Conservation (phyloP, 2,888 invertebrate species). For the Baronia brevicornis region DNA sequence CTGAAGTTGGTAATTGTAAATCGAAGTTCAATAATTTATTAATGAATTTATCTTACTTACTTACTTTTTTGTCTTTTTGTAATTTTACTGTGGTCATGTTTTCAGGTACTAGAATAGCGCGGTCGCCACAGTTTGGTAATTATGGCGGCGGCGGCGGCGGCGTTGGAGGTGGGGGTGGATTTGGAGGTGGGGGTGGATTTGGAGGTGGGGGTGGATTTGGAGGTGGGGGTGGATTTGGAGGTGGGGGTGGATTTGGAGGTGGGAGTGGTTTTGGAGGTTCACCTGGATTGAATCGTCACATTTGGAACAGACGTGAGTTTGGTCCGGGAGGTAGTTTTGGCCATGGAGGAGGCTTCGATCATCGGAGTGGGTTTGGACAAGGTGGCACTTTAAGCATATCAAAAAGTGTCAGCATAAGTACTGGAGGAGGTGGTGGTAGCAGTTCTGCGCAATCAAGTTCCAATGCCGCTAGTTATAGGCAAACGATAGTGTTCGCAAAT, state of each 20-base stretch:
- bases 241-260: constrained; percentile 4
- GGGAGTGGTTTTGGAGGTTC: constrained; percentile 6
- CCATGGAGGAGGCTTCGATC: too few species aligned
- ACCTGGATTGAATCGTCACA: constrained; percentile 5
- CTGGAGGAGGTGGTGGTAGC: constrained; percentile 22
- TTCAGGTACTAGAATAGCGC: constrained; percentile 18
- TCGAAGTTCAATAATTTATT: too few species aligned
- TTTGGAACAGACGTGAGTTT: constrained; percentile 1
- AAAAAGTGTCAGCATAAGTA: constrained; percentile 39
- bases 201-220: constrained; percentile 16
- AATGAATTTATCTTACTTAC: too few species aligned
- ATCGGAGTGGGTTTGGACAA: constrained; percentile 8
- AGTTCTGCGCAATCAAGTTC: constrained; percentile 19
- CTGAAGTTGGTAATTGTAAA: constrained; percentile 6
- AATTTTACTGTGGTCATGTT: constrained; percentile 10
- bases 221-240: constrained; percentile 5
- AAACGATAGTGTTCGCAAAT: too few species aligned
- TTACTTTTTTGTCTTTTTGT: constrained; percentile 10
- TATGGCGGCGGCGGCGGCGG: constrained; percentile 9
- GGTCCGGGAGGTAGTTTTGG: constrained; percentile 10
- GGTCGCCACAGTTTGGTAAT: constrained; percentile 22
- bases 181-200: constrained; percentile 6
- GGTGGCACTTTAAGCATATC: constrained; percentile 33
- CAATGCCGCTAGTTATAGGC: constrained; percentile 25
- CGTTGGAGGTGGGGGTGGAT: constrained; percentile 4